Conservation (phyloP, 2,888 invertebrate genomes). For the Volucella inanis region DNA sequence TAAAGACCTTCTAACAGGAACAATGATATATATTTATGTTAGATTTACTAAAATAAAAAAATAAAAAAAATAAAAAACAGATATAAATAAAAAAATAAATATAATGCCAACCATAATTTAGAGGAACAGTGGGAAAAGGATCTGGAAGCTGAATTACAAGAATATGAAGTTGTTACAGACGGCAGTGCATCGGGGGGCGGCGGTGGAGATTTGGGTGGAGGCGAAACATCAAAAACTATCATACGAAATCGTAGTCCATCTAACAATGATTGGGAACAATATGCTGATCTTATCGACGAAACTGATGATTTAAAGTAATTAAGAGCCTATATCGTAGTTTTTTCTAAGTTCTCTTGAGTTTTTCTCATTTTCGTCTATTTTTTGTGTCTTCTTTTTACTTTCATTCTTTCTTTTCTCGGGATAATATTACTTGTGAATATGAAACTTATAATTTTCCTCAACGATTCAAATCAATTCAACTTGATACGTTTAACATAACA, state of each 20-base stretch:
- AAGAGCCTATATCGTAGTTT: conserved; percentile 84
- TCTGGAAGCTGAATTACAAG: conserved; percentile 96
- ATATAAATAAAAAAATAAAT: conserved; percentile 63
- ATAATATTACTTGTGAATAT: conserved; percentile 43
- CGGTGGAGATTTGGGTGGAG: conserved; percentile 47
- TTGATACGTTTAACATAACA: conserved; percentile 10
- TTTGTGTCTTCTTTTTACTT: conserved; percentile 74
- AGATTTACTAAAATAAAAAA: conserved; percentile 4
- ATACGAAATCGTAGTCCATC: conserved; percentile 81
- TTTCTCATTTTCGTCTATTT: conserved; percentile 61
- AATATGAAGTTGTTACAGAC: conserved; percentile 94
- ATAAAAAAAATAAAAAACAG: conserved; percentile 25
- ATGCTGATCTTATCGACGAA: conserved; percentile 83
- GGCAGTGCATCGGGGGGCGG: conserved; percentile 79
- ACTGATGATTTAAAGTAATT: conserved; percentile 84
- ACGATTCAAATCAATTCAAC: conserved; percentile 28
- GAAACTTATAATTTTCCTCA: conserved; percentile 31
- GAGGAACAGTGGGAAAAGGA: conserved; percentile 98
- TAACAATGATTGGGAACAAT: conserved; percentile 83
- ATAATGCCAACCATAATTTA: conserved; percentile 78
- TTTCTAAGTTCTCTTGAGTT: conserved; percentile 83
- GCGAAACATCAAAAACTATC: conserved; percentile 79
- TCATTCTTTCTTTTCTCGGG: conserved; percentile 75
- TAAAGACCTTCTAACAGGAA: conserved; percentile 58
- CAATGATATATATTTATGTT: conserved; percentile 49